A percentile compares a stretch with the other conserved stretches of the same genome.
These are phyloP conservation scores for Meloidogyne floridensis DNA, from an alignment of 1,140 invertebrate species.

Conservation along the genomic window DNA sequence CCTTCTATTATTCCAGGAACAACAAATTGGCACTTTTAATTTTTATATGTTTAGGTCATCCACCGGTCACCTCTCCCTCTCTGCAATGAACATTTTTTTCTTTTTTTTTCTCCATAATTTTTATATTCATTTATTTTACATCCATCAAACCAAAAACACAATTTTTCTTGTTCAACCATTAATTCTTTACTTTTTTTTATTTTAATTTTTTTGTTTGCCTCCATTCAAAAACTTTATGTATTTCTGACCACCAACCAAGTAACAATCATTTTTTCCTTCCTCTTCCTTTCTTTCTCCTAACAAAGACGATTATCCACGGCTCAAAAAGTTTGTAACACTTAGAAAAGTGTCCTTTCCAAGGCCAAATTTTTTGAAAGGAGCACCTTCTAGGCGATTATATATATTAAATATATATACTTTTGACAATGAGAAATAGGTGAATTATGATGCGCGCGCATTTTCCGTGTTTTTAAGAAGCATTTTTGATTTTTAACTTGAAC, in stretches of 20 bases:
- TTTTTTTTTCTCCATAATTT: background rate
- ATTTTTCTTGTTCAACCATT: background rate
- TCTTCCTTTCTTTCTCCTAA: background rate
- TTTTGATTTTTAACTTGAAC: too few relatives aligned
- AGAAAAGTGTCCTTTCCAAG: conserved; percentile 1
- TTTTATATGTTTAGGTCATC: conserved; percentile 2
- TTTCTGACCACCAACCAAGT: background rate
- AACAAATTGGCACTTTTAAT: background rate
- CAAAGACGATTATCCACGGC: conserved; percentile 8
- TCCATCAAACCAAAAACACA: conserved; percentile 5
- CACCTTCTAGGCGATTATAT: conserved; percentile 1
- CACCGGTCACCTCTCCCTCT: background rate
- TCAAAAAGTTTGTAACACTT: background rate
- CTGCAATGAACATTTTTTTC: too few relatives aligned
- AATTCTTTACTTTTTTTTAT: background rate
- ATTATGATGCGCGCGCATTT: background rate
- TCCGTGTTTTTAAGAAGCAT: background rate
- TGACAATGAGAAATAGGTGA: background rate
- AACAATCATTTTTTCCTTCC: background rate
- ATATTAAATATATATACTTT: background rate
- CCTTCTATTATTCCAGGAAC: background rate
- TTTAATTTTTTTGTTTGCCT: background rate
- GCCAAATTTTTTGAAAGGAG: background rate
- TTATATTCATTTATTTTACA: conserved; percentile 3
- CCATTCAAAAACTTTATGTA: background rate